phyloP scores from a whole-genome alignment of 2,888 invertebrate species.

The Panopea generosa region DNA sequence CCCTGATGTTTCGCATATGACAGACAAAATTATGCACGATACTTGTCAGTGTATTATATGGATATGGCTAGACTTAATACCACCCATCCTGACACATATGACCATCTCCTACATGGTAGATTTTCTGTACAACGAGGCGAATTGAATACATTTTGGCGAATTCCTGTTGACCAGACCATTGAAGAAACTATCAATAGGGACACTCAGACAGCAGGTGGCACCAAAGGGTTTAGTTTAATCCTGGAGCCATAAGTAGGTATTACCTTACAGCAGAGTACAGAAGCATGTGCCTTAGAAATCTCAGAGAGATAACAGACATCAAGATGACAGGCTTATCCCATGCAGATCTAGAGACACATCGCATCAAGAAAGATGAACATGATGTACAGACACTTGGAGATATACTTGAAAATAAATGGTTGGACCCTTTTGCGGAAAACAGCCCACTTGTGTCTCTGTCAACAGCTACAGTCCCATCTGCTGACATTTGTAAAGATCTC shows the following conservation, averaged over 20 bases:
- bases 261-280: slow-evolving; percentile 56
- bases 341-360: slow-evolving; percentile 7
- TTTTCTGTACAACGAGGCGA: slow-evolving; percentile 54
- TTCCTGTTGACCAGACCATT: slow-evolving; percentile 57
- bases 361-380: slow-evolving; percentile 13
- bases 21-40: slow-evolving; percentile 64
- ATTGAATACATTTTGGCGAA: slow-evolving; percentile 59
- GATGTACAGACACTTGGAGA: slow-evolving; percentile 7
- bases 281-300: slow-evolving; percentile 15
- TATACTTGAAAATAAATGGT: slow-evolving; percentile 37
- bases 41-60: slow-evolving; percentile 49
- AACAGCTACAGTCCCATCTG: slow-evolving; percentile 15
- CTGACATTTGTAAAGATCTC: slow-evolving; percentile 22
- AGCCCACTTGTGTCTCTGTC: slow-evolving; percentile 32
- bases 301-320: slow-evolving; percentile 14
- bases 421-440: slow-evolving; percentile 36
- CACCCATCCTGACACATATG: slow-evolving; percentile 16
- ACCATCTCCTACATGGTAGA: slow-evolving; percentile 15
- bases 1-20: slow-evolving; percentile 70
- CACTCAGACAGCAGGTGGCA: slow-evolving; percentile 60
- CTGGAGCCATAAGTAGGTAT: slow-evolving; percentile 47
- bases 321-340: background rate
- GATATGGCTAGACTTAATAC: slow-evolving; percentile 31
- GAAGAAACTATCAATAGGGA: slow-evolving; percentile 57
- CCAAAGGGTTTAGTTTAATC: slow-evolving; percentile 49